Conservation (phyloP, 2,113 vertebrate species). For the Anarhynchus alexandrinus region DNA sequence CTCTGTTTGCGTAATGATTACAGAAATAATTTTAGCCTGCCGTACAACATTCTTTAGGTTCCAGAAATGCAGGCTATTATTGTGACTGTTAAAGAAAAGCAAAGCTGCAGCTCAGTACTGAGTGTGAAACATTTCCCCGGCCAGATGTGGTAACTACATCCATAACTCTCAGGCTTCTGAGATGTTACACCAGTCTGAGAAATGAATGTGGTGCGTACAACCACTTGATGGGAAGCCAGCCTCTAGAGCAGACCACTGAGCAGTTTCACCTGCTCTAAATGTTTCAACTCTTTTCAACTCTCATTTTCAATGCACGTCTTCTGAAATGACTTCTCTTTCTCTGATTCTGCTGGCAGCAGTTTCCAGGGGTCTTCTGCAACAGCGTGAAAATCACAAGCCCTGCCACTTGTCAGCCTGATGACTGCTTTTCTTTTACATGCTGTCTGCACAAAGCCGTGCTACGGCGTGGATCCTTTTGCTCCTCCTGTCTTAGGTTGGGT, state of each 20-base stretch:
- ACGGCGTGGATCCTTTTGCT: neutral
- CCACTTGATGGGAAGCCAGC: neutral
- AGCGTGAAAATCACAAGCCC: neutral
- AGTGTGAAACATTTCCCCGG: neutral
- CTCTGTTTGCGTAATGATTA: neutral
- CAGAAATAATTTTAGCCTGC: conserved; percentile 29
- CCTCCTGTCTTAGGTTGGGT: neutral
- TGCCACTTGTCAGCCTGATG: neutral
- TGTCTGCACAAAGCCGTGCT: neutral
- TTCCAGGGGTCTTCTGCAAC: neutral
- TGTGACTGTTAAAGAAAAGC: neutral
- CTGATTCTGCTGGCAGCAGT: neutral
- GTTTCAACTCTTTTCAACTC: neutral
- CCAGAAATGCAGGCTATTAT: neutral
- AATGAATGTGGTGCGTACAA: neutral
- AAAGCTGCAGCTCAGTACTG: neutral
- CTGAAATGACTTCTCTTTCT: neutral
- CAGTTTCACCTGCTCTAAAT: neutral
- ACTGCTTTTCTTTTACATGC: neutral
- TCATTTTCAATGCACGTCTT: neutral
- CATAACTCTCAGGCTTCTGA: neutral
- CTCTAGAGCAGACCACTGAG: neutral
- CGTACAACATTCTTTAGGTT: neutral
- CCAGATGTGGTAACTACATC: neutral
- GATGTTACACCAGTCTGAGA: neutral